Conservation (phyloP, 2,888 invertebrate genomes). For the Aradus depressus region DNA sequence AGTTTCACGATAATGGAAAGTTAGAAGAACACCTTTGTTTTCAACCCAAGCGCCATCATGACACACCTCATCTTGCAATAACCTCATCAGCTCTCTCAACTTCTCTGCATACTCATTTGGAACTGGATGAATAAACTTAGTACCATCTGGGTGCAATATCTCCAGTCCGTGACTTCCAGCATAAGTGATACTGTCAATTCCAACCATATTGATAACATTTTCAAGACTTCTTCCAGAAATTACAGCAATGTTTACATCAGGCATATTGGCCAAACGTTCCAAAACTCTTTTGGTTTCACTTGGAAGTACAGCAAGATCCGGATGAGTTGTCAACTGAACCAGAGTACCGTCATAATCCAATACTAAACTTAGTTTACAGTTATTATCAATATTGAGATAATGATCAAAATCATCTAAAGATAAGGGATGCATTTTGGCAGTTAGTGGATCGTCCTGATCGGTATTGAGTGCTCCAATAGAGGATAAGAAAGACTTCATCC, state of each 20-base stretch:
- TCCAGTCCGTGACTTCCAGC: constrained; percentile 40
- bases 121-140: constrained; percentile 38
- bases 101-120: constrained; percentile 37
- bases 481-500: constrained; percentile 38
- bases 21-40: constrained; percentile 38
- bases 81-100: constrained; percentile 34
- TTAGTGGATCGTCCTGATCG: constrained; percentile 32
- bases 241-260: constrained; percentile 38
- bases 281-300: constrained; percentile 37
- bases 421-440: constrained; percentile 35
- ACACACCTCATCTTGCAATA: constrained; percentile 36
- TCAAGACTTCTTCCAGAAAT: constrained; percentile 38
- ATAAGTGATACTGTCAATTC: constrained; percentile 38
- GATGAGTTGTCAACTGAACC: constrained; percentile 38
- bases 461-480: constrained; percentile 35
- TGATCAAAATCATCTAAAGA: constrained; percentile 37
- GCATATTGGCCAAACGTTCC: constrained; percentile 36
- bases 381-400: constrained; percentile 34
- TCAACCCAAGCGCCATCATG: constrained; percentile 39
- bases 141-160: constrained; percentile 39
- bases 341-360: constrained; percentile 41
- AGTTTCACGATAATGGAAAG: constrained; percentile 39
- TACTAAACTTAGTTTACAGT: constrained; percentile 37
- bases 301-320: constrained; percentile 37
- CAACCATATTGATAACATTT: constrained; percentile 38